Evolutionary conservation across 2,797 vertebrate genomes (phyloP).

Genomic region (Intellagama lesueurii): DNA sequence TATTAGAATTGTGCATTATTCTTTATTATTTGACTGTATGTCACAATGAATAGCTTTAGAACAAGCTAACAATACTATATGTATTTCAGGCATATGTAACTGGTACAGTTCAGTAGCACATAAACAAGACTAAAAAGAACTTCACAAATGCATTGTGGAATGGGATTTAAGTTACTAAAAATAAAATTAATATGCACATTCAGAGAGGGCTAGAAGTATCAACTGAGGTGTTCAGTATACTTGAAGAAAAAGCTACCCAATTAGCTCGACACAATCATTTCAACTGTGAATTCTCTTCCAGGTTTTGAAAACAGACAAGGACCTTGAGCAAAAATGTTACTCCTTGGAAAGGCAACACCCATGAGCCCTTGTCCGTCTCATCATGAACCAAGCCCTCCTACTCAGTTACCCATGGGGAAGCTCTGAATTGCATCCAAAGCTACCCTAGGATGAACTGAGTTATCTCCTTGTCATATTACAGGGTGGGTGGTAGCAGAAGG

Average conservation of each 20-base stretch:
- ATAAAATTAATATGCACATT: slow-evolving; percentile 71
- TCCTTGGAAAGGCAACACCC: neutral
- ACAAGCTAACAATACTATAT: slow-evolving; percentile 82
- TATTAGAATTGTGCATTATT: slow-evolving; percentile 27
- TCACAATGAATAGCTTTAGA: slow-evolving; percentile 83
- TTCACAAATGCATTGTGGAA: slow-evolving; percentile 64
- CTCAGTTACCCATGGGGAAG: neutral
- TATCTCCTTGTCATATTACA: neutral
- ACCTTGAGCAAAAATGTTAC: neutral
- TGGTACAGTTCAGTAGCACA: slow-evolving; percentile 84
- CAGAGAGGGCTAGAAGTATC: slow-evolving; percentile 60
- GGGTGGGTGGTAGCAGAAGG: neutral
- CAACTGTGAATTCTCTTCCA: slow-evolving; percentile 69
- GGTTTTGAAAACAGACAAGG: slow-evolving; percentile 63
- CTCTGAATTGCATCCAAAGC: neutral
- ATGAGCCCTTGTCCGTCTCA: neutral
- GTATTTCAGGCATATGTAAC: slow-evolving; percentile 77
- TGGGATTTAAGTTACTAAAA: slow-evolving; percentile 80
- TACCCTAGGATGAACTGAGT: neutral
- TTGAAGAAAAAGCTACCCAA: slow-evolving; percentile 62
- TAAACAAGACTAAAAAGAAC: slow-evolving; percentile 72
- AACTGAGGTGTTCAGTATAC: slow-evolving; percentile 65
- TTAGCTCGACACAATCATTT: slow-evolving; percentile 62
- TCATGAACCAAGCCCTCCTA: neutral
- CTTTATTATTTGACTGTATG: slow-evolving; percentile 76